A percentile compares a stretch with the other conserved stretches of the same genome.
phyloP scores from a whole-genome alignment of 1,140 invertebrate genomes.

The Drosophila equinoxialis region DNA sequence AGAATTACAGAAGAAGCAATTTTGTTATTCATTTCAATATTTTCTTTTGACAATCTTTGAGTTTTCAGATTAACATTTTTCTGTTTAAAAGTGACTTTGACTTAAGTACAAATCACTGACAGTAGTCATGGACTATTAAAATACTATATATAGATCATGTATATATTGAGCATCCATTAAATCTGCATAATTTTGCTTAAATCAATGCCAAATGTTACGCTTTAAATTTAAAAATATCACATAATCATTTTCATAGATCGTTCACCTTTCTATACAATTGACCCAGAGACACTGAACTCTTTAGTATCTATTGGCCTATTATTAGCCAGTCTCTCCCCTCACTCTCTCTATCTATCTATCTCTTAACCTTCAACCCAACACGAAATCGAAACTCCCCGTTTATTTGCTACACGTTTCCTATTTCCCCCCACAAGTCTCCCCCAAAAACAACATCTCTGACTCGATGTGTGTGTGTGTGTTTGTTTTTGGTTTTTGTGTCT shows the following conservation, averaged over 20 bases:
- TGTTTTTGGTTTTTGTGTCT: neutral
- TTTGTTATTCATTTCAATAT: too few relatives aligned
- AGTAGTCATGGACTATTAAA: too few relatives aligned
- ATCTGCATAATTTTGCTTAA: neutral
- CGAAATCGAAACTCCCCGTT: constrained; percentile 11
- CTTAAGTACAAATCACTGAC: too few relatives aligned
- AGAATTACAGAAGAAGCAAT: too few relatives aligned
- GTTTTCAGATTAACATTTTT: too few relatives aligned
- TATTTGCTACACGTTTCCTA: neutral
- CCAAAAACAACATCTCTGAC: neutral
- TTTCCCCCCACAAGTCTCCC: neutral
- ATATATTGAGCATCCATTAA: too few relatives aligned
- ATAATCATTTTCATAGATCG: neutral
- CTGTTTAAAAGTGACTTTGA: too few relatives aligned
- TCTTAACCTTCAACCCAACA: constrained; percentile 14
- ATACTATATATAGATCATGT: too few relatives aligned
- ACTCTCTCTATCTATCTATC: neutral
- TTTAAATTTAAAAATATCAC: neutral
- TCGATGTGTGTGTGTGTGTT: neutral
- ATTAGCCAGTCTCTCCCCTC: neutral
- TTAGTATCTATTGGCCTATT: constrained; percentile 8
- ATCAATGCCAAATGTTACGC: constrained; percentile 1
- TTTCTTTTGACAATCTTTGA: too few relatives aligned
- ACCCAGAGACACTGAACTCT: constrained; percentile 16
- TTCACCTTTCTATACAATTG: constrained; percentile 3